Base-by-base conservation (phyloP, 2,113 vertebrate genomes). In the Pao palembangensis region DNA sequence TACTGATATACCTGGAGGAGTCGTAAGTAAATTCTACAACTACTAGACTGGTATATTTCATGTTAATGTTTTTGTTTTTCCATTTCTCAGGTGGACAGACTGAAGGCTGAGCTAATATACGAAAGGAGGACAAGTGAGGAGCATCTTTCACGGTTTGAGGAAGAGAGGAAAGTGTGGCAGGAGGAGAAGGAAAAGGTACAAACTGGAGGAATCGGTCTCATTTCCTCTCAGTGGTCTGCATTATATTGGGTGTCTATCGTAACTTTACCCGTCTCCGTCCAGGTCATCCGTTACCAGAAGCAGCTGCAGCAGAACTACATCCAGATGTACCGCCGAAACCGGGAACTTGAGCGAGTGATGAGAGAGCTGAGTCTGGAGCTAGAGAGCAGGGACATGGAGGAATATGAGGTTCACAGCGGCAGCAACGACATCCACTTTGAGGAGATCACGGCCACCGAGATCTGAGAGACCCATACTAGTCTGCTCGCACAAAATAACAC, bases 291-390 rank as follows among this genome's bases (percentile, higher is more conserved):
- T 73, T 98, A 99, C 88, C 97, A 99, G 92, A 98, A 98, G 75
- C 97, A 98, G 86, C 92, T 99, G 86, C 97, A 99, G 46, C 94
- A 97, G 88, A 98, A 95, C 92, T 99, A 99, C 76, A 94, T 98
- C 89, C 96, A 96, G 86, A 99, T 98, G 96, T 98, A 97, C 86
- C 92, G 94, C 16, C 92, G 96, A 16, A 99, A 96, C 89, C 92
- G 95, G 49, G 94, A 96, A 59, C 90, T 99, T 0, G 97, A 99
- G 84, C 92, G 94, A 19, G 93, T 93, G 55, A 94, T 98, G 83
- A 91, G 93, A 76, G 95, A 95, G 61, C 92, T 98, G 71, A 95
- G 92, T 68, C 89, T 98, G 69, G 94, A 95, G 85, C 91, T 97
- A 70, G 93, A 94, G 87, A 92, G 87, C 85, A 90, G 93, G 58